phyloP scores from a whole-genome alignment of 2,888 invertebrate species.

The Ophion ellenae region DNA sequence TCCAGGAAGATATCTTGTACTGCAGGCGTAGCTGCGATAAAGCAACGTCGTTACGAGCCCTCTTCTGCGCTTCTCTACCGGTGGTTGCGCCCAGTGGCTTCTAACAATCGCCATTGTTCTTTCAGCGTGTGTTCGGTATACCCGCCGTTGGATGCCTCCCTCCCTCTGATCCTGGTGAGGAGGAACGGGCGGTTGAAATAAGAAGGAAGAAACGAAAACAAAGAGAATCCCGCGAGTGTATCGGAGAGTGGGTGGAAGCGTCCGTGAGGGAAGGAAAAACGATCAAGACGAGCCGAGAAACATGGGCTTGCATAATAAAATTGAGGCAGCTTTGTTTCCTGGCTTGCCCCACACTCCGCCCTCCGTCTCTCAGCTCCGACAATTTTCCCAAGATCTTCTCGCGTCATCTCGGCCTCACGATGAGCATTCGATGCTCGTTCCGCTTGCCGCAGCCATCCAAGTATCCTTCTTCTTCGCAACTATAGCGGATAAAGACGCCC shows the following conservation, averaged over 20 bases:
- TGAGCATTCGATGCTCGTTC: slow-evolving; percentile 9
- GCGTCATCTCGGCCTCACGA: neutral
- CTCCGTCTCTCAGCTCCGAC: slow-evolving; percentile 43
- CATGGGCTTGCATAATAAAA: slow-evolving; percentile 73
- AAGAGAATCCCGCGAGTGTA: slow-evolving; percentile 50
- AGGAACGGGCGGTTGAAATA: slow-evolving; percentile 10
- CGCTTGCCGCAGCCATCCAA: neutral
- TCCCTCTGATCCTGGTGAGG: neutral
- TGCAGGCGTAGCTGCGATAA: slow-evolving; percentile 64
- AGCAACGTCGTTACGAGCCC: slow-evolving; percentile 64
- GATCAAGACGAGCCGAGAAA: slow-evolving; percentile 56
- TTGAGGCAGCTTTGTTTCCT: slow-evolving; percentile 45
- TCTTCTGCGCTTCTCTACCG: slow-evolving; percentile 51
- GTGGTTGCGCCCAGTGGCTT: slow-evolving; percentile 33
- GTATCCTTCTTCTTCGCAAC: neutral
- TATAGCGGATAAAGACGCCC: neutral
- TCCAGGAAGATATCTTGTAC: slow-evolving; percentile 62
- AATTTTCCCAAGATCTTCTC: slow-evolving; percentile 4
- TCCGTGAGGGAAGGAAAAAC: slow-evolving; percentile 34
- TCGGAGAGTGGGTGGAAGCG: slow-evolving; percentile 34
- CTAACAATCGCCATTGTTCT: slow-evolving; percentile 74
- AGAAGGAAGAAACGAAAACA: slow-evolving; percentile 33
- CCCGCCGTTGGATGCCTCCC: slow-evolving; percentile 3
- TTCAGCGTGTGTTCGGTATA: slow-evolving; percentile 26
- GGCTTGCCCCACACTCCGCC: neutral